phyloP scores from a whole-genome alignment of 1,140 invertebrate genomes.

The Coenobita brevimanus region DNA sequence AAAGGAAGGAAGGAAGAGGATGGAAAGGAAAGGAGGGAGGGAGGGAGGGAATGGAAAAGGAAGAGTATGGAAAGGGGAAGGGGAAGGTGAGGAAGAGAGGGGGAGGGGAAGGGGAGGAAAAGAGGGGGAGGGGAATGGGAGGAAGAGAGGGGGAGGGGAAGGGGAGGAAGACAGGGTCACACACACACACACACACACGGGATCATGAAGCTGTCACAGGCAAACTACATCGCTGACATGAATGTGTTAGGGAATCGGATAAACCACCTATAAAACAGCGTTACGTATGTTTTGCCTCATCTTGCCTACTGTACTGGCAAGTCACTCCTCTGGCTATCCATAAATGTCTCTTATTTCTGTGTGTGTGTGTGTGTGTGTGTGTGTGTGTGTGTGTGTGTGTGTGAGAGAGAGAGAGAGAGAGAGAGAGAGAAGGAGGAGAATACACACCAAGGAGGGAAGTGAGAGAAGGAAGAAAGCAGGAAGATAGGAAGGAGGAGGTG shows the following conservation, averaged over 20 bases:
- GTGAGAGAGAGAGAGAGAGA: background rate
- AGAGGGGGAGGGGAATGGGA: background rate
- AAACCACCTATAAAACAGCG: too few species aligned
- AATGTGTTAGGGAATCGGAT: too few species aligned
- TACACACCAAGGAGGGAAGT: background rate
- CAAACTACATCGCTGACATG: too few species aligned
- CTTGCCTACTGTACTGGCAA: too few species aligned
- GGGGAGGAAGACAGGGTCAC: background rate
- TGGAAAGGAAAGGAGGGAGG: background rate
- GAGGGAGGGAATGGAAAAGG: too few species aligned
- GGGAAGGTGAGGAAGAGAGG: background rate
- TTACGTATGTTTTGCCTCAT: too few species aligned
- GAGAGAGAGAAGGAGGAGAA: background rate
- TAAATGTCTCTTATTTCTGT: too few species aligned
- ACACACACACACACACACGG: too few species aligned
- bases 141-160: background rate
- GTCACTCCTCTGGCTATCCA: too few species aligned
- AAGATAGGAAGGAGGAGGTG: background rate
- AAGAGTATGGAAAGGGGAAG: background rate
- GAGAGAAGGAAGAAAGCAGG: background rate
- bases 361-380: background rate
- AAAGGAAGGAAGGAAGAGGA: background rate
- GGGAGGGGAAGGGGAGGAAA: background rate
- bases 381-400: background rate
- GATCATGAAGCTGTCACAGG: too few species aligned